These are phyloP conservation scores for Pandemis heparana DNA, from an alignment of 2,888 invertebrate genomes.

Conservation along the genomic window DNA sequence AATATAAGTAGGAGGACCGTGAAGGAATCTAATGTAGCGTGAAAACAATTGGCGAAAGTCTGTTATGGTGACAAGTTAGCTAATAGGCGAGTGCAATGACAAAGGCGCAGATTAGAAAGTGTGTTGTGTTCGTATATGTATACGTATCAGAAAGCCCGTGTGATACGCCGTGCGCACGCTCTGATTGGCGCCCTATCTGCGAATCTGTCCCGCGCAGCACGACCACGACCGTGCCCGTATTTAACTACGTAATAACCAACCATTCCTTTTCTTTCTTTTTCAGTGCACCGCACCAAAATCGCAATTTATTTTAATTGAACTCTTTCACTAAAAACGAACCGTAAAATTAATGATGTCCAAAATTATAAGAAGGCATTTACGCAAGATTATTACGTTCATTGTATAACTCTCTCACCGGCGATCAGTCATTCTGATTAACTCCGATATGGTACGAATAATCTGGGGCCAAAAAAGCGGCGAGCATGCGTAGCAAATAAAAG, in stretches of 20 bases:
- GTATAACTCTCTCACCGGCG: constrained; percentile 41
- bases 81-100: constrained; percentile 80
- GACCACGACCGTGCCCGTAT: constrained; percentile 48
- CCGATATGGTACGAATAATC: constrained; percentile 43
- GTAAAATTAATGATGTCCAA: constrained; percentile 37
- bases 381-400: constrained; percentile 42
- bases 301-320: constrained; percentile 42
- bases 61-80: constrained; percentile 74
- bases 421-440: constrained; percentile 45
- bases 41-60: constrained; percentile 86
- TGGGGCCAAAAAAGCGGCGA: constrained; percentile 24
- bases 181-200: constrained; percentile 83
- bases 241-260: constrained; percentile 41
- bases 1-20: constrained; percentile 64
- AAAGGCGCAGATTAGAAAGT: constrained; percentile 85
- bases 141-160: constrained; percentile 78
- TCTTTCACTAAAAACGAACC: constrained; percentile 35
- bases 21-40: constrained; percentile 79
- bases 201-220: constrained; percentile 70
- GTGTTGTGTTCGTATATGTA: constrained; percentile 65
- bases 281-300: constrained; percentile 37
- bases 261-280: constrained; percentile 33
- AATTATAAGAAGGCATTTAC: constrained; percentile 33
- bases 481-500: constrained; percentile 43
- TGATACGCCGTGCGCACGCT: constrained; percentile 78